Percentiles rank a stretch among this genome's conserved stretches.
Conservation (phyloP, 2,113 vertebrate genomes). For the Mormyrus lacerda region DNA sequence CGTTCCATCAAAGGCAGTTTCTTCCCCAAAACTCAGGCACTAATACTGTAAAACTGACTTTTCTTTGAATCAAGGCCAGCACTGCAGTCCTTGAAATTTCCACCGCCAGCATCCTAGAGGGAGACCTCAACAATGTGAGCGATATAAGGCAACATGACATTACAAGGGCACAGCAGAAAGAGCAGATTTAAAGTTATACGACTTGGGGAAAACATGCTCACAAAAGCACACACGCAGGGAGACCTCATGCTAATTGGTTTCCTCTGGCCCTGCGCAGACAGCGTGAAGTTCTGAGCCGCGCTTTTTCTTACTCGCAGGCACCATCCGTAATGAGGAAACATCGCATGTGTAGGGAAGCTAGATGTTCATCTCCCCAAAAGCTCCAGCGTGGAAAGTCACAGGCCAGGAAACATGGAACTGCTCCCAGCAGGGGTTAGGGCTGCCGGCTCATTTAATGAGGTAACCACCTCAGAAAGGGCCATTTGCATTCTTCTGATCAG, state of each 20-base stretch:
- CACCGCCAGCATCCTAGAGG: neutral
- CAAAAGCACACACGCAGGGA: neutral
- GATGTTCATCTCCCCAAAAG: neutral
- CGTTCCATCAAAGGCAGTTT: neutral
- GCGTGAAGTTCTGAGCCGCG: neutral
- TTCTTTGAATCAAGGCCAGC: neutral
- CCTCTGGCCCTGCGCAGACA: neutral
- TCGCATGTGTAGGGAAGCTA: neutral
- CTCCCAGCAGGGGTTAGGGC: neutral
- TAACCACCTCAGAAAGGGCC: neutral
- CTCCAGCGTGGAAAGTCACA: neutral
- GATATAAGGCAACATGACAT: neutral
- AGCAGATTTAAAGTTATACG: neutral
- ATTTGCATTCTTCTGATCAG: constrained; percentile 14
- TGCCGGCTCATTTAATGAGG: constrained; percentile 8
- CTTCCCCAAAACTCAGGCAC: neutral
- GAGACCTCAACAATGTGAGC: neutral
- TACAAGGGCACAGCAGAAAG: neutral
- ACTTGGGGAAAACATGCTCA: neutral
- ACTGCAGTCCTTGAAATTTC: neutral
- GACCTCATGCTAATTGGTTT: neutral
- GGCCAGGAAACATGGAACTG: neutral
- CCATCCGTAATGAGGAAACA: neutral
- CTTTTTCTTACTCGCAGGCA: neutral
- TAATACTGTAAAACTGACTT: neutral